These are phyloP conservation scores for Drosophila maculinotata DNA, from an alignment of 2,888 invertebrate species.

Conservation along the genomic window DNA sequence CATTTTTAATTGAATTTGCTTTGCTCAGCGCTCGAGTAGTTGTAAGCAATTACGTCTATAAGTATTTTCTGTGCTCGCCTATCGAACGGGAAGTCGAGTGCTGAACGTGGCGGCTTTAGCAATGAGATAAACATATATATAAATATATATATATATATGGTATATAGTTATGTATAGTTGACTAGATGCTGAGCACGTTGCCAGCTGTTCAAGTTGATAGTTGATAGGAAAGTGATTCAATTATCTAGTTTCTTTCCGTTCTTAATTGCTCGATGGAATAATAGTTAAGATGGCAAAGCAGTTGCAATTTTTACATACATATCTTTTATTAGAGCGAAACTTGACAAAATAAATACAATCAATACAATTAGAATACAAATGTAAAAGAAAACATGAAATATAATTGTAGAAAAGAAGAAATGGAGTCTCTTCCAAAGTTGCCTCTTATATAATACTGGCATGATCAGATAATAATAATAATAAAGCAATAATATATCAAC, in stretches of 20 bases:
- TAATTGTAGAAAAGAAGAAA: no score
- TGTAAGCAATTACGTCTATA: constrained; percentile 34
- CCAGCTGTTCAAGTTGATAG: constrained; percentile 1
- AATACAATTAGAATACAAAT: no score
- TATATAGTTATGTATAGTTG: constrained; percentile 24
- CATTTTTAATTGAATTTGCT: constrained; percentile 74
- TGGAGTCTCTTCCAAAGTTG: no score
- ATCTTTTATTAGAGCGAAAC: not conserved
- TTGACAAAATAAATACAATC: not conserved
- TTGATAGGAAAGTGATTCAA: constrained; percentile 6
- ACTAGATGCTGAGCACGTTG: constrained; percentile 32
- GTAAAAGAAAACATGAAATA: no score
- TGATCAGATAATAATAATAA: not conserved
- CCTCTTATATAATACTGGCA: not conserved
- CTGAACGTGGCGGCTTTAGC: constrained; percentile 57
- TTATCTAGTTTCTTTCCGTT: constrained; percentile 19
- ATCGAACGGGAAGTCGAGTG: constrained; percentile 68
- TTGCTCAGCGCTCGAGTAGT: constrained; percentile 23
- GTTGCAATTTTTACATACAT: not conserved
- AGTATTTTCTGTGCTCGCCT: constrained; percentile 5
- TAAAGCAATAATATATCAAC: not conserved
- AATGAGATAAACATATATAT: constrained; percentile 23
- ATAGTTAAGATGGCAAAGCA: constrained; percentile 9
- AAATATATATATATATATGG: constrained; percentile 20
- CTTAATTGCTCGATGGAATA: constrained; percentile 1